Percentiles rank a stretch among this genome's conserved stretches.
These are phyloP conservation scores for Elgaria multicarinata DNA, from an alignment of 2,113 vertebrate genomes.

Conservation along the genomic window DNA sequence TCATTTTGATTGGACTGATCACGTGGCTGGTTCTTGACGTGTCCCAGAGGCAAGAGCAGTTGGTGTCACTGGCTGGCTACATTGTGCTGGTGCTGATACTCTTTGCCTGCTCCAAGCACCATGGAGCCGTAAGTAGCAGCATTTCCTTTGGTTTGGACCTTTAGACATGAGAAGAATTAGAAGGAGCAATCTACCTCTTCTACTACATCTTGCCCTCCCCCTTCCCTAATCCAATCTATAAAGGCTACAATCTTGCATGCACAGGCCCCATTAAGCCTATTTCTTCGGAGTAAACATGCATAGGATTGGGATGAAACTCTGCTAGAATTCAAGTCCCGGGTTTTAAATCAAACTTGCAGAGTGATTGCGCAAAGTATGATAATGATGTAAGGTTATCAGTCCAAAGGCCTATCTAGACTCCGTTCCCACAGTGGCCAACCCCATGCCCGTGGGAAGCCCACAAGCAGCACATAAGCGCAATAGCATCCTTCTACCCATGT, in stretches of 20 bases:
- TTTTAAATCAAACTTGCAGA: not conserved
- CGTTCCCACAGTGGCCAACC: not conserved
- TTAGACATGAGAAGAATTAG: not conserved
- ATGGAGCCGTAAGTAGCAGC: conserved; percentile 76
- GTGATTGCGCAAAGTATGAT: not conserved
- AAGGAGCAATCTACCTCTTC: not conserved
- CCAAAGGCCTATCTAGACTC: not conserved
- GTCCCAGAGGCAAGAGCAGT: conserved; percentile 81
- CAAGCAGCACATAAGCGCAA: too few species aligned
- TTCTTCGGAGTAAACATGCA: not conserved
- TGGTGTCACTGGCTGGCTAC: conserved; percentile 90
- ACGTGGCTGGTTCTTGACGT: conserved; percentile 88
- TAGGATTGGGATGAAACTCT: not conserved
- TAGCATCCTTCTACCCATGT: too few species aligned
- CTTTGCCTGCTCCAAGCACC: conserved; percentile 88
- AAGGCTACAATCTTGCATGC: not conserved
- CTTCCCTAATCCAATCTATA: not conserved
- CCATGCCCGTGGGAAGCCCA: not conserved
- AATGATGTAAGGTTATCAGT: not conserved
- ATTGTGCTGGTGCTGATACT: conserved; percentile 82
- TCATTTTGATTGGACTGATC: conserved; percentile 77
- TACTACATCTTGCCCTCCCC: not conserved
- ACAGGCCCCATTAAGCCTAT: too few species aligned
- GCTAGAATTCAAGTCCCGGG: not conserved
- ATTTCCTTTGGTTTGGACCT: not conserved